Percentiles rank a stretch among this genome's conserved stretches.
Conservation (phyloP, 1,140 invertebrate species). For the Pachyrhynchus sulphureomaculatus region DNA sequence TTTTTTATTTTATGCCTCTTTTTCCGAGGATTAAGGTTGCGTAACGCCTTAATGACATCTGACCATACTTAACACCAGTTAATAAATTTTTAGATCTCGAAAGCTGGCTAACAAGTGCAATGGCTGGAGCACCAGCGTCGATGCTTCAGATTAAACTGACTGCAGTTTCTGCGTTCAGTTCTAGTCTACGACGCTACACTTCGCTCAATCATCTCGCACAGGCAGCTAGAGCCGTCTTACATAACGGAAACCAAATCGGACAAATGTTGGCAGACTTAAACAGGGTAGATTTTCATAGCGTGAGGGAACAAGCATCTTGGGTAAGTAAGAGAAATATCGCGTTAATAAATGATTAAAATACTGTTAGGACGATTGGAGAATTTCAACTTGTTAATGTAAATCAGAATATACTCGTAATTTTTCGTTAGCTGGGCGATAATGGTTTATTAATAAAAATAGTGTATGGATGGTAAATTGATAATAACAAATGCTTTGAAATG, state of each 20-base stretch:
- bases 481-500: too few species aligned
- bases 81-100: conserved; percentile 71
- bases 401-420: too few species aligned
- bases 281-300: conserved; percentile 96
- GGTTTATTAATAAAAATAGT: too few species aligned
- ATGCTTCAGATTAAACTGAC: conserved; percentile 82
- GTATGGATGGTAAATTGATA: too few species aligned
- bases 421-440: too few species aligned
- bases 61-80: too few species aligned
- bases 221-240: conserved; percentile 92
- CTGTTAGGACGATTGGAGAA: too few species aligned
- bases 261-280: conserved; percentile 98
- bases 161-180: conserved; percentile 90
- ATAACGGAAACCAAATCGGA: conserved; percentile 92
- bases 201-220: conserved; percentile 98
- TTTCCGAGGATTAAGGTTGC: too few species aligned
- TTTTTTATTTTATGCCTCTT: too few species aligned
- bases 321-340: conserved; percentile 50
- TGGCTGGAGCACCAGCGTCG: conserved; percentile 81
- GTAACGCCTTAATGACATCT: too few species aligned
- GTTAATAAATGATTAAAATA: too few species aligned
- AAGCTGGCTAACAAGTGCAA: conserved; percentile 82
- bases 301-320: conserved; percentile 93
- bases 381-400: too few species aligned
- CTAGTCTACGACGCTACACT: conserved; percentile 93